These are phyloP conservation scores for Nestor notabilis DNA, from an alignment of 2,113 vertebrate species.

Conservation along the genomic window DNA sequence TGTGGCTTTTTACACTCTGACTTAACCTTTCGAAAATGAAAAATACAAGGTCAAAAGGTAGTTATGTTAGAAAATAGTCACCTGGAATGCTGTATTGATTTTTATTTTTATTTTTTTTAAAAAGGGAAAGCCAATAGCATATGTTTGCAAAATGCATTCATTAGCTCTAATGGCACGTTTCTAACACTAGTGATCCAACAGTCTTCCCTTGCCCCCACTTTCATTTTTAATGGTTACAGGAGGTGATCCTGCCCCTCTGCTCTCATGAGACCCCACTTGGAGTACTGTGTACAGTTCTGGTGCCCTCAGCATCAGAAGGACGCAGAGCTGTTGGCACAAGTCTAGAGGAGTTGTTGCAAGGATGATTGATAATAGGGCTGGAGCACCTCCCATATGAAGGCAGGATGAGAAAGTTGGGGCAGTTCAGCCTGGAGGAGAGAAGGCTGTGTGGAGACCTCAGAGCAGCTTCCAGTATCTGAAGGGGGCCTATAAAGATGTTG, in stretches of 20 bases:
- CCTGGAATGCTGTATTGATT: conserved; percentile 77
- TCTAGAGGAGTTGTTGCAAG: not conserved
- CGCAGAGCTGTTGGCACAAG: not conserved
- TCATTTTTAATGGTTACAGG: not conserved
- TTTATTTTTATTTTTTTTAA: conserved; percentile 62
- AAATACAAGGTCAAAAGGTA: conserved; percentile 70
- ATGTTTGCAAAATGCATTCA: conserved; percentile 41
- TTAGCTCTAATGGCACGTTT: conserved; percentile 24
- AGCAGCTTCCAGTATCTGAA: no score
- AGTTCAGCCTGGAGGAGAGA: no score
- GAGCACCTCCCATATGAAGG: no score
- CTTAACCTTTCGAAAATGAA: conserved; percentile 69
- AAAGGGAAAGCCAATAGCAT: conserved; percentile 69
- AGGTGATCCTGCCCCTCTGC: not conserved
- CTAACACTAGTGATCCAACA: not conserved
- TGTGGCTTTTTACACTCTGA: conserved; percentile 51
- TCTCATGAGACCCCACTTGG: not conserved
- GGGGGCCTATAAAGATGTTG: not conserved
- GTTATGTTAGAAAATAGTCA: conserved; percentile 76
- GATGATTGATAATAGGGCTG: no score
- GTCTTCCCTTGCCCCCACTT: not conserved
- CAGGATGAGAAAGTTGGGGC: no score
- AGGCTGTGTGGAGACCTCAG: no score
- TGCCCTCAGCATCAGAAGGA: not conserved
- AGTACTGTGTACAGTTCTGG: not conserved